Conservation (phyloP, 2,888 invertebrate genomes). For the Allacma fusca region DNA sequence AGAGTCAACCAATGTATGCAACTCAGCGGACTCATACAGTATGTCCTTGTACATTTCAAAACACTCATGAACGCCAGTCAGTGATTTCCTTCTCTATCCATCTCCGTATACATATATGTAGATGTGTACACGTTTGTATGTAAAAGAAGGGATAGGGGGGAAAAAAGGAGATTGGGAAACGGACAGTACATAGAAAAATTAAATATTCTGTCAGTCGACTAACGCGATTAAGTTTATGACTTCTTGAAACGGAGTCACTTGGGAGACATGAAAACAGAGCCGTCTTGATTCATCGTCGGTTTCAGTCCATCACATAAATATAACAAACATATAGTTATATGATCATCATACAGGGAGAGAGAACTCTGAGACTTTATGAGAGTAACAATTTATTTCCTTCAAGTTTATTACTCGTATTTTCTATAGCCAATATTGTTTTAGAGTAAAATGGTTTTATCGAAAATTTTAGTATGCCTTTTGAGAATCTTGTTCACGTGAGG, state of each 20-base stretch:
- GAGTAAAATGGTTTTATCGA: no score
- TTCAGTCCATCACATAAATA: no score
- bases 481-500: no score
- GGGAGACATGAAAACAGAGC: slow-evolving; percentile 30
- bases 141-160: no score
- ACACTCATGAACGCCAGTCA: background rate
- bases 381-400: no score
- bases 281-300: background rate
- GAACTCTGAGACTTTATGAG: no score
- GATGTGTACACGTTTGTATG: background rate
- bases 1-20: background rate
- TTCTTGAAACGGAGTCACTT: slow-evolving; percentile 22
- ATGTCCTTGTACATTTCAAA: background rate
- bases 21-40: slow-evolving; percentile 1
- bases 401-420: no score
- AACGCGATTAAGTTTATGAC: slow-evolving; percentile 18
- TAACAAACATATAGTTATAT: no score
- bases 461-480: no score
- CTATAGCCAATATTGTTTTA: no score
- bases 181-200: background rate
- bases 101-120: slow-evolving; percentile 13
- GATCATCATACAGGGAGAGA: no score
- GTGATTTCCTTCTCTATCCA: background rate
- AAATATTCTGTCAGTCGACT: slow-evolving; percentile 21
- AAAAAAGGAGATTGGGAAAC: background rate